Evolutionary conservation across 2,113 vertebrate genomes (phyloP).

Genomic region (Tachuris rubrigastra): DNA sequence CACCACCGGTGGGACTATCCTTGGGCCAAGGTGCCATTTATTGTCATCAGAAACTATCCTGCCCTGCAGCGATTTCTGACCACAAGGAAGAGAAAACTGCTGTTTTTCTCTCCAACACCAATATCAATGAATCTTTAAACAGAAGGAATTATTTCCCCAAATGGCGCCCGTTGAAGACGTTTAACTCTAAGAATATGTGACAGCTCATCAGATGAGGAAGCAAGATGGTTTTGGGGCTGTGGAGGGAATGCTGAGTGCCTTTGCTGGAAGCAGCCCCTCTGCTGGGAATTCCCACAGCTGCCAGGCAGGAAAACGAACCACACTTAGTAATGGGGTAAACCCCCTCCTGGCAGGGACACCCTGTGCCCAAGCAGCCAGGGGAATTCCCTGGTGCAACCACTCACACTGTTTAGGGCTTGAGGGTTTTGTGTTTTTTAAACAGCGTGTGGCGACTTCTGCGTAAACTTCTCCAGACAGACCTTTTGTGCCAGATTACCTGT

Average conservation of each 20-base stretch:
- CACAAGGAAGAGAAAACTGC: not conserved
- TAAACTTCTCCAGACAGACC: conserved; percentile 27
- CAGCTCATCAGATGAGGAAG: conserved; percentile 8
- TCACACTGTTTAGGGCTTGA: not conserved
- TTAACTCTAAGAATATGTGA: conserved; percentile 57
- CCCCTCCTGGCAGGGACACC: not conserved
- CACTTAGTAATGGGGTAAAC: not conserved
- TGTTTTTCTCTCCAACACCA: not conserved
- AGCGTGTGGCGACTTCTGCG: conserved; percentile 8
- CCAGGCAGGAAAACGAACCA: not conserved
- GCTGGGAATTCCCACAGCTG: not conserved
- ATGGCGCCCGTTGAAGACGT: not conserved
- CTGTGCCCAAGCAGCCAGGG: fast-evolving
- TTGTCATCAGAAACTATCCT: not conserved
- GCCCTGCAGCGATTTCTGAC: not conserved
- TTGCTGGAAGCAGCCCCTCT: not conserved
- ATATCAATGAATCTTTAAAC: conserved; percentile 54
- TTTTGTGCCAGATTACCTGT: conserved; percentile 57
- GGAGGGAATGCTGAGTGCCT: not conserved
- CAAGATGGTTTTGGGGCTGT: not conserved
- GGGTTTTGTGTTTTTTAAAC: conserved; percentile 30
- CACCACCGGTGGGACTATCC: not conserved
- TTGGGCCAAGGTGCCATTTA: not conserved
- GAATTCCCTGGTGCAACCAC: not conserved
- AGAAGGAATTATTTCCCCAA: conserved; percentile 6